These are phyloP conservation scores for Drosophila dives DNA, from an alignment of 2,888 invertebrate species.

Conservation along the genomic window DNA sequence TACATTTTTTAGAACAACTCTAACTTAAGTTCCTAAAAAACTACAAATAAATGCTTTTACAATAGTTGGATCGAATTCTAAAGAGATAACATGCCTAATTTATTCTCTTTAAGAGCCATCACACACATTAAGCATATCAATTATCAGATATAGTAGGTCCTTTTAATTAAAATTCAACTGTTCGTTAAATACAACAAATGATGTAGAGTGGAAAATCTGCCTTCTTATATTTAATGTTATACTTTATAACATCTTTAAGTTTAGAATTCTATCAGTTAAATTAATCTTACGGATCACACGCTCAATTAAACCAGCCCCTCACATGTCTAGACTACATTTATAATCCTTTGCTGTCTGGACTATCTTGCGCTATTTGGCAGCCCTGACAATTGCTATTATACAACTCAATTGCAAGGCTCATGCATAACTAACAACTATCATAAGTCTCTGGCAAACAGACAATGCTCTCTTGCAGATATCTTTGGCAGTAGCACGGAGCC, in stretches of 20 bases:
- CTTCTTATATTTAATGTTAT: neutral
- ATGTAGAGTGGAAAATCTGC: neutral
- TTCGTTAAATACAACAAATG: neutral
- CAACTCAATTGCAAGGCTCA: slow-evolving; percentile 17
- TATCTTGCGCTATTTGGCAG: slow-evolving; percentile 2
- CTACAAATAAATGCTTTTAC: too few species aligned
- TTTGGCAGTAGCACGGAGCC: slow-evolving; percentile 22
- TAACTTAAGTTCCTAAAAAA: neutral
- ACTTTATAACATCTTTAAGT: neutral
- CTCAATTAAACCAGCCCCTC: neutral
- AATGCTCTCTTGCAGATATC: slow-evolving; percentile 23
- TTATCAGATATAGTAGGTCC: neutral
- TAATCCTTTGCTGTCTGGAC: neutral
- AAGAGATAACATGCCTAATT: neutral
- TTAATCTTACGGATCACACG: neutral
- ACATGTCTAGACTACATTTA: neutral
- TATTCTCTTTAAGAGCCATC: too few species aligned
- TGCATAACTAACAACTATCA: slow-evolving; percentile 37
- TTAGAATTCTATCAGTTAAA: neutral
- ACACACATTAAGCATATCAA: neutral
- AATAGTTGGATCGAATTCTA: neutral
- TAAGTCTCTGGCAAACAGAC: slow-evolving; percentile 30
- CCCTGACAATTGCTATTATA: neutral
- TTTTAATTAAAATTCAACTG: neutral
- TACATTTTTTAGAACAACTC: neutral